Conservation (phyloP, 2,113 vertebrate species). For the Actinemys pallida region DNA sequence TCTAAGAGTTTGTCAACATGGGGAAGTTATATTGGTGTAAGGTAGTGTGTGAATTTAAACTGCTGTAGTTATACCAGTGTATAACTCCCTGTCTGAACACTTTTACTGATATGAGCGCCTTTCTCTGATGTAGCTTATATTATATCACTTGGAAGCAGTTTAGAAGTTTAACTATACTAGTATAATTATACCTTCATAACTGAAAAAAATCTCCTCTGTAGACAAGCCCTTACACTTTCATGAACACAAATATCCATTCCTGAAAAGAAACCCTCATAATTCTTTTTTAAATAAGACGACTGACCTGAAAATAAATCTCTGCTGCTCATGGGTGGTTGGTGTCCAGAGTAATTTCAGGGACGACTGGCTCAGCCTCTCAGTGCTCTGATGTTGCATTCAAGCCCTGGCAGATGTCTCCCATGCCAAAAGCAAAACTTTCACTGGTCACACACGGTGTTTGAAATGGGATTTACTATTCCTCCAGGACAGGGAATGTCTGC, state of each 20-base stretch:
- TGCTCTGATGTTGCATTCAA: neutral
- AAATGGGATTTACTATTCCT: neutral
- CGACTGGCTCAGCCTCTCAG: neutral
- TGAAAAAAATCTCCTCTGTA: conserved; percentile 22
- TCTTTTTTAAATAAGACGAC: conserved; percentile 23
- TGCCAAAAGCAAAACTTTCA: neutral
- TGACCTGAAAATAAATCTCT: neutral
- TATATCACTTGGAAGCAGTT: neutral
- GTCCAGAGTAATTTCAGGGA: neutral
- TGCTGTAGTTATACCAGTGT: neutral
- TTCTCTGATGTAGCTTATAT: neutral
- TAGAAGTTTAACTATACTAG: conserved; percentile 8
- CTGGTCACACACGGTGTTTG: neutral
- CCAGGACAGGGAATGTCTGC: neutral
- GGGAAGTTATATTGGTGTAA: neutral
- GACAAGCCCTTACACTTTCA: conserved; percentile 27
- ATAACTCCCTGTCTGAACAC: neutral
- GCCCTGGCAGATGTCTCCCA: neutral
- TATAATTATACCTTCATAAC: conserved; percentile 8
- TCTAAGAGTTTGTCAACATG: neutral
- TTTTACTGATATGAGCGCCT: neutral
- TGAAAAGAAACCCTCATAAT: neutral
- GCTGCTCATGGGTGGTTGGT: neutral
- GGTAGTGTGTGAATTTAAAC: neutral
- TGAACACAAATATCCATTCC: neutral